Conservation (phyloP, 2,113 vertebrate genomes). For the Eptatretus burgeri region DNA sequence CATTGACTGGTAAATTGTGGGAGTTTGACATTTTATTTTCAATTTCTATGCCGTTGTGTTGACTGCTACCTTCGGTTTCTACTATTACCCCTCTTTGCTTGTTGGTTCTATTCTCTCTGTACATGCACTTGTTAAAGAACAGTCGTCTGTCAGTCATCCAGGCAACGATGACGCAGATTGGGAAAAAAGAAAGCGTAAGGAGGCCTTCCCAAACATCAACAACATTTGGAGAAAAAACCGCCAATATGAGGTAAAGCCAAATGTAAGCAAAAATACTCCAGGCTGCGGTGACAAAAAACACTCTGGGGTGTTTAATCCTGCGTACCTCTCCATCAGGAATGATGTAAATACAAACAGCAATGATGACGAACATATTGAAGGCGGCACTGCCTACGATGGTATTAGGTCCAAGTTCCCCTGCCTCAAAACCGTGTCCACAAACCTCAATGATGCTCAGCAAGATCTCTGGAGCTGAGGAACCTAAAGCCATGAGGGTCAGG, state of each 20-base stretch:
- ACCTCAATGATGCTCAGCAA: conserved; percentile 75
- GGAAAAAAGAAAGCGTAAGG: conserved; percentile 62
- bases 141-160: conserved; percentile 75
- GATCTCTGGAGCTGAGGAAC: conserved; percentile 73
- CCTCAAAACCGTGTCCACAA: conserved; percentile 49
- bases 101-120: conserved; percentile 69
- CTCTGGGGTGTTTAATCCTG: conserved; percentile 61
- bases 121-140: conserved; percentile 90
- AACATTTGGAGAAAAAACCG: conserved; percentile 43
- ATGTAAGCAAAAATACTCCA: conserved; percentile 97
- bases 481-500: conserved; percentile 61
- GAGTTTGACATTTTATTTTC: conserved; percentile 27
- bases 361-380: conserved; percentile 96
- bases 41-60: conserved; percentile 21
- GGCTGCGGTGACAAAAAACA: conserved; percentile 79
- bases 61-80: conserved; percentile 39
- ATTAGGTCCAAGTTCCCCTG: conserved; percentile 46
- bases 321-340: conserved; percentile 45
- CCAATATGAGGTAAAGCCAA: conserved; percentile 79
- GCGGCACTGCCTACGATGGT: conserved; percentile 84
- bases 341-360: conserved; percentile 55
- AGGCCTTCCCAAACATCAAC: conserved; percentile 83
- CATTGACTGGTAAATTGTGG: conserved; percentile 12
- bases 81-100: conserved; percentile 67
- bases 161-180: conserved; percentile 55